Evolutionary conservation across 2,113 vertebrate species (phyloP), one percentile per base, ranked within the genome.

Genomic region (Xerus inauris): DNA sequence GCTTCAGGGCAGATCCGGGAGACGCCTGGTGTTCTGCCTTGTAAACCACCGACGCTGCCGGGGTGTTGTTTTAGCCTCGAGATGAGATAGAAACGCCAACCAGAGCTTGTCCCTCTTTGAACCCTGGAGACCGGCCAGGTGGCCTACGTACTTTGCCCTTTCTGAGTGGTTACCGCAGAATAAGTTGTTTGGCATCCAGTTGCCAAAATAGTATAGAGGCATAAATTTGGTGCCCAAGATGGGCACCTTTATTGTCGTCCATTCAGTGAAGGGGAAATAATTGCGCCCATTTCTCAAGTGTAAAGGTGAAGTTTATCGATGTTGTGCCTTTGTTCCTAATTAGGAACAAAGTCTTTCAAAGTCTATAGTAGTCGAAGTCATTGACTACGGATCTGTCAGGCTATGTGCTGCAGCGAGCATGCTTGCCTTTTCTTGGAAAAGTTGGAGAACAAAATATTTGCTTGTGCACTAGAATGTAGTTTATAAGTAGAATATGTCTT

Each of bases 1-100:
- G 19, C 28, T 75, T 4, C n/a, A 30, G 64, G 40, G 26, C 86
- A 73, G 62, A 47, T 49, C 35, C 47, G 26, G 89, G 77, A 92
- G 64, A 64, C 75, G 42, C 86, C 26, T 6, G 24, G 45, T 6
- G 54, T 40, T 77, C 19, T 28, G 87, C 6, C 6, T 64, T 32
- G 9, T 32, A 69, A 91, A 95, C 83, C 93, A 42, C 87, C 45
- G 95, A 87, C 91, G 94, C 84, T 45, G 71, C 83, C 67, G 3
- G 80, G 28, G 28, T 42, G 76, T 14, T 62, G 64, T 24, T 40
- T 13, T 2, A 71, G 38, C 72, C 77, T 24, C 89, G 9, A 24
- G 32, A 51, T 6, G 94, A 84, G 49, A 14, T 91, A 13, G 84
- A 54, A 75, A 93, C 57, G 90, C 94, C 94, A 51, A 65, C 85